Base-by-base conservation (phyloP, 2,113 vertebrate genomes). In the Myanophis thanlyinensis region DNA sequence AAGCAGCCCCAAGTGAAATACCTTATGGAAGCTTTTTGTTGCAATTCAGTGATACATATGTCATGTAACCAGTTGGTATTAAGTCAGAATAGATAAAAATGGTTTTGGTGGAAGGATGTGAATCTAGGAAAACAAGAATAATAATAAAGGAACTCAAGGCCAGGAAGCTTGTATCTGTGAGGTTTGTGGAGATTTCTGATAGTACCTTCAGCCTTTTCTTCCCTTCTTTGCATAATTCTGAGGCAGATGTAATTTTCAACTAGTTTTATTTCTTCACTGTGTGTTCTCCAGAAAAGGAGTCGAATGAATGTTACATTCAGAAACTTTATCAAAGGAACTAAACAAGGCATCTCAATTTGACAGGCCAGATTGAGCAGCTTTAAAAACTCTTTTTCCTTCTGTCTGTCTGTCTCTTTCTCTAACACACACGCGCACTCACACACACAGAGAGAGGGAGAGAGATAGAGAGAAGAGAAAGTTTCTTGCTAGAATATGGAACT, bases 21-120 rank as follows among this genome's bases (percentile, higher is more conserved):
- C 52, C 90, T 62, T 23, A 59, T 88, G 87, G 86, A 92, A 96
- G 59, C 90, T 1, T 89, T 94, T 92, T 94, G n/a, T 93, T 49
- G 87, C 44, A 7, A 40, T 85, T n/a, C 87, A 89, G 52, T 87
- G 56, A 48, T 92, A 91, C 94, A 89, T 92, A 86, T 27, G 73
- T 93, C 89, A 91, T 93, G 22, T 86, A 93, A 94, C 23, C 92
- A 94, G 92, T 89, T 90, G 73, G 59, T 93, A 89, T 93, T 91
- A 91, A 3, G 62, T 90, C 46, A n/a, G 56, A 92, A 94, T 89
- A 94, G 25, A 87, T 56, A 67, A 73, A 85, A 20, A 0, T 87
- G 85, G 18, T 93, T 95, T 94, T 84, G 85, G 49, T 95, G 46
- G 52, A 93, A 48, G 62, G 10, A 4, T 52, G 12, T 92, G 90